Base-by-base conservation (phyloP, 2,797 vertebrate species). In the Crenuchus spilurus region DNA sequence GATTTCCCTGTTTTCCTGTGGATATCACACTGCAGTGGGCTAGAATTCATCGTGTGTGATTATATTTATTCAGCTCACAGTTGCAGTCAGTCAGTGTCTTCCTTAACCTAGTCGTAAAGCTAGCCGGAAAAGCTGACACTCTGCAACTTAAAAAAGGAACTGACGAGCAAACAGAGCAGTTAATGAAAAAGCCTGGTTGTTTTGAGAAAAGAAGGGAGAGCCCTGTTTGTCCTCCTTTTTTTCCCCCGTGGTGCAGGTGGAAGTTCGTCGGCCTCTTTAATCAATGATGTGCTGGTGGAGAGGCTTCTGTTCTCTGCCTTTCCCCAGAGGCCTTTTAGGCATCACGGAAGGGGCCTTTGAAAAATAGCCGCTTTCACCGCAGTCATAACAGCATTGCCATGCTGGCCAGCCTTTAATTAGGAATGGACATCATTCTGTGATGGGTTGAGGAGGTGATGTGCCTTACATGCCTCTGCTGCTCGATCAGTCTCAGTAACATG, bases 191-290 rank as follows among this genome's bases (percentile, higher is more conserved):
- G 33, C 33, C 26, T 1, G 16, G 71, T 41, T 61, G 51, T 28
- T 62, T 72, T 70, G 60, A 74, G 46, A 42, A 10, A 44, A 46
- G 58, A 26, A 39, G 13, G 46, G 28, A 67, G 49, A 68, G 70
- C 46, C 31, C 65, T 79, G 68, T 80, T 89, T 84, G 82, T 88
- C 83, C 79, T 76, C 20, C n/a, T 72, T 70, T 69, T 71, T 41
- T 61, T 10, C 35, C n/a, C 64, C 39, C 7, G 14, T 74, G 67
- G 81, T 79, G 76, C 84, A 80, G 84, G 81, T 81, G 84, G 80
- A 82, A 85, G 86, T 88, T 87, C 80, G 87, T 86, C 82, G 82
- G 88, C 72, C 80, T 83, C 79, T 88, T 87, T 91, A 91, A 92
- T 92, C 89, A 92, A 84, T 88, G 86, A 90, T 89, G 85, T 87